phyloP scores from a whole-genome alignment of 2,113 vertebrate species.

The Nycticryphes semicollaris region DNA sequence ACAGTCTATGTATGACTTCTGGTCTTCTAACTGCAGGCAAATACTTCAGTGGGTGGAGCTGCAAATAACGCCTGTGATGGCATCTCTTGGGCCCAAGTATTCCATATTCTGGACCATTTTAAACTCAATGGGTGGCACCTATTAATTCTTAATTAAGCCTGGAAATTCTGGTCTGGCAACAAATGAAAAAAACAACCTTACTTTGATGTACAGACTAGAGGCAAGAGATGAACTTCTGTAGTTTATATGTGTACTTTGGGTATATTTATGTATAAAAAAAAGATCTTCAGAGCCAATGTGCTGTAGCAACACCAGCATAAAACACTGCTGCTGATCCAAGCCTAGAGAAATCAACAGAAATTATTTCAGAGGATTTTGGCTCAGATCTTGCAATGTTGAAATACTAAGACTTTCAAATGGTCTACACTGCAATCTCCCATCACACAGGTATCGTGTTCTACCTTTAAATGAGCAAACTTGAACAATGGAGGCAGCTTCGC shows the following conservation, averaged over 20 bases:
- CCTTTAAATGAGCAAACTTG: not conserved
- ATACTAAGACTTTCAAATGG: not conserved
- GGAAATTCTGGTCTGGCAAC: slow-evolving; percentile 53
- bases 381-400: not conserved
- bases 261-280: not conserved
- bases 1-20: not conserved
- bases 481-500: not conserved
- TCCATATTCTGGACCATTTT: not conserved
- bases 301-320: not conserved
- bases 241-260: not conserved
- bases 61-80: not conserved
- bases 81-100: not conserved
- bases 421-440: not conserved
- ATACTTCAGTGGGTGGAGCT: not conserved
- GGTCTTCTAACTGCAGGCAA: not conserved
- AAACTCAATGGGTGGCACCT: slow-evolving; percentile 8
- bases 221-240: not conserved
- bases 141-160: slow-evolving; percentile 50
- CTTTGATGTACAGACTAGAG: slow-evolving; percentile 41
- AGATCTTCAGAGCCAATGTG: not conserved
- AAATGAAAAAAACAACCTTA: not conserved
- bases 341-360: not conserved
- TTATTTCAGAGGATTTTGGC: not conserved
- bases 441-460: not conserved
- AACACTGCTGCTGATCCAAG: not conserved